Evolutionary conservation across 1,140 invertebrate species (phyloP).

Genomic region (Micrasema minimum): DNA sequence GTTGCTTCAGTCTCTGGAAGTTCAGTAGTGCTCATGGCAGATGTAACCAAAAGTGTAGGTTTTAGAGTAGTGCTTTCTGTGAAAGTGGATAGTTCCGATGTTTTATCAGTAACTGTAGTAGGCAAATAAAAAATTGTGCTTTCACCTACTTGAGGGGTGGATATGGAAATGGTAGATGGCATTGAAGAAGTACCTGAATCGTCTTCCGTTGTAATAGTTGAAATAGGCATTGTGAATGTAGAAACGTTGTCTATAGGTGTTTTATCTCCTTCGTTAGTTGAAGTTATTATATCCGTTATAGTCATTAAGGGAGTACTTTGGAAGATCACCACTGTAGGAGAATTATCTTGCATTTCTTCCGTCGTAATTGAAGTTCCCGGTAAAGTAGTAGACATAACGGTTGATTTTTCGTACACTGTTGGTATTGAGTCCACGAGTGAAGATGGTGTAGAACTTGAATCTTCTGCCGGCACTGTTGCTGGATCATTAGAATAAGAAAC

Average conservation of each 20-base stretch:
- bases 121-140: too few relatives aligned
- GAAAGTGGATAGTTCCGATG: too few relatives aligned
- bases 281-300: not conserved
- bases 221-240: not conserved
- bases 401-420: not conserved
- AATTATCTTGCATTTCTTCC: conserved; percentile 43
- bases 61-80: too few relatives aligned
- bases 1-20: too few relatives aligned
- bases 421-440: not conserved
- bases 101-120: too few relatives aligned
- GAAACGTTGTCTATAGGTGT: not conserved
- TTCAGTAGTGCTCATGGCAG: too few relatives aligned
- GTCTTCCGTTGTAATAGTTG: not conserved
- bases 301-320: not conserved
- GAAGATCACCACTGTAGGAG: not conserved
- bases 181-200: too few relatives aligned
- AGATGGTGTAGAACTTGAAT: not conserved
- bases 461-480: not conserved
- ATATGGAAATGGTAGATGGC: too few relatives aligned
- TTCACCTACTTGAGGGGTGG: too few relatives aligned
- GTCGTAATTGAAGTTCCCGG: not conserved
- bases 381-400: not conserved
- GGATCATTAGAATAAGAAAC: too few relatives aligned
- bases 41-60: too few relatives aligned
- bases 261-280: not conserved